Evolutionary conservation across 2,888 invertebrate species (phyloP).

Genomic region (Ochropleura leucogaster): DNA sequence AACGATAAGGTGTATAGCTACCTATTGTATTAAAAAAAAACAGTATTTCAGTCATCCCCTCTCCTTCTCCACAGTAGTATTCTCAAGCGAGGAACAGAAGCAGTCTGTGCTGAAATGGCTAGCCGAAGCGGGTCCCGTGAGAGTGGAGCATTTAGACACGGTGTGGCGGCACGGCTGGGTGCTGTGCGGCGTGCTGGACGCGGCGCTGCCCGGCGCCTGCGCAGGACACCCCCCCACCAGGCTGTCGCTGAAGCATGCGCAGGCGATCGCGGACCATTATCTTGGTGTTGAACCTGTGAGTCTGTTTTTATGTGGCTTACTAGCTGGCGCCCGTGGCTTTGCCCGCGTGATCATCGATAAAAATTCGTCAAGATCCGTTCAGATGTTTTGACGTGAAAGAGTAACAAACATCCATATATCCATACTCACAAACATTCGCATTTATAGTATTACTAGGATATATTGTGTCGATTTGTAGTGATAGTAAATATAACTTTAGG

Average conservation of each 20-base stretch:
- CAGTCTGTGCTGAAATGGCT: slow-evolving; percentile 85
- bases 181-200: slow-evolving; percentile 90
- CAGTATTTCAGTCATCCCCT: not conserved
- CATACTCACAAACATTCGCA: too few species aligned
- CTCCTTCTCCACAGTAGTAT: slow-evolving; percentile 79
- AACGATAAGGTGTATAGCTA: too few species aligned
- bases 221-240: slow-evolving; percentile 89
- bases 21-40: not conserved
- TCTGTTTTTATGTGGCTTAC: not conserved
- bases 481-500: not conserved
- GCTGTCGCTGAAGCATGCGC: slow-evolving; percentile 88
- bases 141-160: slow-evolving; percentile 87
- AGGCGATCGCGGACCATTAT: slow-evolving; percentile 91
- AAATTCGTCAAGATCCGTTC: too few species aligned
- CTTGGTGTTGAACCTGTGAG: slow-evolving; percentile 91
- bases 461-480: not conserved
- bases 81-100: slow-evolving; percentile 86
- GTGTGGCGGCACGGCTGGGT: slow-evolving; percentile 91
- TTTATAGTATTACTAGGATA: too few species aligned
- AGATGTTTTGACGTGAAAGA: too few species aligned
- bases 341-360: too few species aligned
- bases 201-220: slow-evolving; percentile 91
- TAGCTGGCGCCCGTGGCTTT: too few species aligned
- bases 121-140: slow-evolving; percentile 81
- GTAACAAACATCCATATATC: too few species aligned